A percentile compares a stretch with the other conserved stretches of the same genome.
Evolutionary conservation across 2,113 vertebrate species (phyloP).

Genomic region (Apteryx owenii): DNA sequence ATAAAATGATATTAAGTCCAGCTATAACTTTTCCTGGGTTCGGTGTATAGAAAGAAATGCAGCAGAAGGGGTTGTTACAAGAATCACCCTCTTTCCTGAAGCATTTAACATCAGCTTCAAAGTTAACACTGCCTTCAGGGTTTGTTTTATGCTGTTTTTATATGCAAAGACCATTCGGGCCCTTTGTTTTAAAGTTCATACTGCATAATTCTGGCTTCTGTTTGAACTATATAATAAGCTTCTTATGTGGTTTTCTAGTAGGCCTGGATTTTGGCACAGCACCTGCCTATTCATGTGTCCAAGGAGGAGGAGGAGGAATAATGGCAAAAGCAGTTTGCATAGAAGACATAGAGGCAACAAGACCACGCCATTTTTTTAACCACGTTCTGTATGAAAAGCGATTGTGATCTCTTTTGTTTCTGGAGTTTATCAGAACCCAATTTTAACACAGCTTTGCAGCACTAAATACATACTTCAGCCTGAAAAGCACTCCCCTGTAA

Average conservation of each 20-base stretch:
- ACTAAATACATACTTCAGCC: not conserved
- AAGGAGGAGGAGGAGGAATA: not conserved
- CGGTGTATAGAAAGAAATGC: not conserved
- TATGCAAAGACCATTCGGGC: not conserved
- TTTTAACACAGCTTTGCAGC: not conserved
- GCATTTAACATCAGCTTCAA: not conserved
- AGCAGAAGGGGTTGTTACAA: not conserved
- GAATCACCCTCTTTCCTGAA: not conserved
- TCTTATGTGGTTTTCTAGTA: conserved; percentile 35
- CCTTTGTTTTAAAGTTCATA: conserved; percentile 32
- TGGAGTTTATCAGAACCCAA: not conserved
- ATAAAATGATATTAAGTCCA: not conserved
- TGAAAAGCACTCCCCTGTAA: not conserved
- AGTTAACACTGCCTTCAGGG: not conserved
- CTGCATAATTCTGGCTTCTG: conserved; percentile 1
- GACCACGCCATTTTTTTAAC: not conserved
- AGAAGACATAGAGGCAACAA: not conserved
- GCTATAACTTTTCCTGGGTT: not conserved
- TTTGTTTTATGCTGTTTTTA: not conserved
- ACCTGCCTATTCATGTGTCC: not conserved
- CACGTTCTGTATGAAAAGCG: not conserved
- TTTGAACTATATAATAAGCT: conserved; percentile 5
- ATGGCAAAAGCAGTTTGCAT: conserved; percentile 14
- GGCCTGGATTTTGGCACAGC: conserved; percentile 38
- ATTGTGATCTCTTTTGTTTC: not conserved